Evolutionary conservation across 1,140 invertebrate genomes (phyloP).

Genomic region (Diploscapter pachys): DNA sequence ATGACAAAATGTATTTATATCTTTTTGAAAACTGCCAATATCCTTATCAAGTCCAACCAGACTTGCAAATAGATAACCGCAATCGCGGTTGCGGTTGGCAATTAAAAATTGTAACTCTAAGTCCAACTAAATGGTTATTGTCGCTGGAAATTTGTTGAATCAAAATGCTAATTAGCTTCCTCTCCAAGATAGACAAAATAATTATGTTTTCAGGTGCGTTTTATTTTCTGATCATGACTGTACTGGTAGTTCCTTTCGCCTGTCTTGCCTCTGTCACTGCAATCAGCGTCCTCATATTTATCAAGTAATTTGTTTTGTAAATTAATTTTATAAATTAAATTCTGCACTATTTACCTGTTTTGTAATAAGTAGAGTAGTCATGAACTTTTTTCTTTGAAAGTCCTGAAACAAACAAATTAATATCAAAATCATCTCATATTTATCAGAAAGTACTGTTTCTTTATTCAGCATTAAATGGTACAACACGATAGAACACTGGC

Average conservation of each 20-base stretch:
- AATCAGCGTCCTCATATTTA: constrained; percentile 43
- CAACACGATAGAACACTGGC: constrained; percentile 45
- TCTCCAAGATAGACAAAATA: neutral
- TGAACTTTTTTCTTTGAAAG: neutral
- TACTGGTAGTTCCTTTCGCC: constrained; percentile 48
- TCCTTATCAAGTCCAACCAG: too few species aligned
- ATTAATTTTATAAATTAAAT: neutral
- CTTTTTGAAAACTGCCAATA: too few species aligned
- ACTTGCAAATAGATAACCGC: too few species aligned
- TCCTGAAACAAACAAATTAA: neutral
- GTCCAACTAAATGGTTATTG: too few species aligned
- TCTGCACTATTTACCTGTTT: too few species aligned
- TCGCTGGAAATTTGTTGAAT: too few species aligned
- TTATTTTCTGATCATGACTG: constrained; percentile 55
- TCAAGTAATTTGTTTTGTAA: constrained; percentile 23
- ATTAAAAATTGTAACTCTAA: too few species aligned
- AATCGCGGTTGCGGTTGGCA: too few species aligned
- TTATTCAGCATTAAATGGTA: constrained; percentile 49
- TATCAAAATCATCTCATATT: constrained; percentile 7
- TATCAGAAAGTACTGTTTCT: too few species aligned
- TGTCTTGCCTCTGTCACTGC: constrained; percentile 44
- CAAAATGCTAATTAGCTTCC: too few species aligned
- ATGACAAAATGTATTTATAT: too few species aligned
- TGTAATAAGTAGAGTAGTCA: too few species aligned
- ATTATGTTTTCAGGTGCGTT: constrained; percentile 35